phyloP scores from a whole-genome alignment of 2,888 invertebrate genomes.

The Lydus trimaculatus region DNA sequence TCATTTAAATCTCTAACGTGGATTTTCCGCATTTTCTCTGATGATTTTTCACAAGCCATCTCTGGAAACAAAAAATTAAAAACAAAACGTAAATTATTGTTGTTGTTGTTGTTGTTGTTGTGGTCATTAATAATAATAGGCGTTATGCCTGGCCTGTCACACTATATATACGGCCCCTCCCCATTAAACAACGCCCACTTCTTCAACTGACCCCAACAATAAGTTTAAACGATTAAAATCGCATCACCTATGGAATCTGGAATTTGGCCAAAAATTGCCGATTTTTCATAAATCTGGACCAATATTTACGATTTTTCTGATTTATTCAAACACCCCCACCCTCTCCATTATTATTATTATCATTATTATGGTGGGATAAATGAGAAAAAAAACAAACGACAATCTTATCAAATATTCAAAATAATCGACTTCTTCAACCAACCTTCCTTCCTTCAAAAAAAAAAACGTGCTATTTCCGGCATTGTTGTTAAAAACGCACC shows the following conservation, averaged over 20 bases:
- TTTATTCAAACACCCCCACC: not conserved
- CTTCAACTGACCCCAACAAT: constrained; percentile 50
- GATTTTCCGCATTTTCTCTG: constrained; percentile 60
- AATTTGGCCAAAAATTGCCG: not conserved
- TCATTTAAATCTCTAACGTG: constrained; percentile 79
- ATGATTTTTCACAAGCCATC: constrained; percentile 21
- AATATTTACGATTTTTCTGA: too few species aligned
- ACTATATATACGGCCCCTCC: constrained; percentile 47
- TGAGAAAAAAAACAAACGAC: too few species aligned
- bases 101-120: too few species aligned
- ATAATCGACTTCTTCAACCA: too few species aligned
- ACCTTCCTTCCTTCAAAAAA: too few species aligned
- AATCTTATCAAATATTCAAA: not conserved
- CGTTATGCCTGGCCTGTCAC: constrained; percentile 28
- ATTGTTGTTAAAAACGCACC: not conserved
- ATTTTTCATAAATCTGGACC: too few species aligned
- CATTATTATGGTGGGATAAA: too few species aligned
- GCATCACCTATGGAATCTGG: not conserved
- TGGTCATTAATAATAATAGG: constrained; percentile 8
- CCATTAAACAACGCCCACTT: constrained; percentile 52
- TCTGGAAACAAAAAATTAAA: constrained; percentile 10
- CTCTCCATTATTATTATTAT: not conserved
- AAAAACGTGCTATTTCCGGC: not conserved
- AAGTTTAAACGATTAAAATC: not conserved
- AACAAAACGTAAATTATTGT: not conserved